Base-by-base conservation (phyloP, 1,140 invertebrate species). In the Dicyema japonicum region DNA sequence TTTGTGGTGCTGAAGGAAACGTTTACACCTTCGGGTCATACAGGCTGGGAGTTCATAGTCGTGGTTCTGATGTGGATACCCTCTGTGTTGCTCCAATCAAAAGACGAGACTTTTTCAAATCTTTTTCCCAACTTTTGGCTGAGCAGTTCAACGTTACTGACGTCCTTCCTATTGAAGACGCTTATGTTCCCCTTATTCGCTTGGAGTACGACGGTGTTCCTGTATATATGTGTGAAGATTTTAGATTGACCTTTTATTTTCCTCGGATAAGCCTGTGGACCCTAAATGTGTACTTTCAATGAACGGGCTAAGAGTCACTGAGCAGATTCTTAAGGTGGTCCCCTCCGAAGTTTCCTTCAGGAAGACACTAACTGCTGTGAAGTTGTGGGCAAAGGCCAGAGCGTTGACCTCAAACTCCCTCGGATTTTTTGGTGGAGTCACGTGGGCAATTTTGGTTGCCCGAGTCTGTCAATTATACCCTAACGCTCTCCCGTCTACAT, bases 21-120 rank as follows among this genome's bases (percentile, higher is more conserved):
- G 78, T 97, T 31, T 92, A 80, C 41, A 94, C 88, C 15, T 97
- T 97, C 58, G 88, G 88, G 24, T 94, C 85, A 26, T 97, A 66
- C 39, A 45, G 65, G 29, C 44, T 69, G n/a, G 60, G 72, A 45
- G 70, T 94, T n/a, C 78, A 94, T 48, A 78, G 54, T 3, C 5
- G 32, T 59, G 76, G 82, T 22, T 85, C 82, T 39, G 88, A 97
- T 65, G 94, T 97, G 43, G 88, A 97, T 58, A 82, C 85, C 1
- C 47, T 97, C 1, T 90, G 80, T 56, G 78, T 97, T 18, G 80
- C 72, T 15, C 88, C 88, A 2, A 71, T 97, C 24, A 67, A 74
- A 37, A 59, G 88, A 24, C 46, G 57, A 1, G 88, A 97, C 52
- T 97, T 92, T 52, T 97, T 97, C 47, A 56, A 62, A 7, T 69